A percentile compares a stretch with the other conserved stretches of the same genome.
phyloP scores from a whole-genome alignment of 2,888 invertebrate genomes.

The Bombyx huttoni region DNA sequence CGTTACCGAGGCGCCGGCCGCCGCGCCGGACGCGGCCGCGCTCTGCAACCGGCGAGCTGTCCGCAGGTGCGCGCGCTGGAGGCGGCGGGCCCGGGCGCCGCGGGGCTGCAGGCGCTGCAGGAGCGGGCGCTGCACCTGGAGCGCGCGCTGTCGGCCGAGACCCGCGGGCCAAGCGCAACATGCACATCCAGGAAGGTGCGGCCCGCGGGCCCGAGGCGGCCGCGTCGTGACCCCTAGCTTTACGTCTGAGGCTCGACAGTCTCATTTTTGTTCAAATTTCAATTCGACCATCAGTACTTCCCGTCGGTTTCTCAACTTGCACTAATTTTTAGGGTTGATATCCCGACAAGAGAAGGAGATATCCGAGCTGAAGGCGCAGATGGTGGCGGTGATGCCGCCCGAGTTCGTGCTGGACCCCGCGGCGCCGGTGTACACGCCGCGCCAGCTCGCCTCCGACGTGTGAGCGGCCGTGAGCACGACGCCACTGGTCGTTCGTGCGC shows the following conservation, averaged over 20 bases:
- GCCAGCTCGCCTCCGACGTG: conserved; percentile 65
- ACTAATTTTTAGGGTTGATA: conserved; percentile 76
- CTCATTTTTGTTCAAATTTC: too few species aligned
- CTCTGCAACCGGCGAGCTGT: conserved; percentile 36
- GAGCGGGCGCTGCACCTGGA: conserved; percentile 94
- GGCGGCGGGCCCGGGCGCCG: conserved; percentile 8
- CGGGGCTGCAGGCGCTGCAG: conserved; percentile 80
- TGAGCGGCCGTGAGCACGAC: conserved; percentile 13
- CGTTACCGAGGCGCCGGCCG: conserved; percentile 83
- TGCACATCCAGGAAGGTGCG: conserved; percentile 90
- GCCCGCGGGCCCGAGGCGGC: conserved; percentile 73
- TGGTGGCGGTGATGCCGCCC: conserved; percentile 91
- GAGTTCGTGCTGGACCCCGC: conserved; percentile 86
- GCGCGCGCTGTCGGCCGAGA: conserved; percentile 95
- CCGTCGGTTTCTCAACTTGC: conserved; percentile 23
- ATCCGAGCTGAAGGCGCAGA: conserved; percentile 92
- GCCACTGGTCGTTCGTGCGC: neutral
- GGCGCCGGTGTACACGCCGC: conserved; percentile 93
- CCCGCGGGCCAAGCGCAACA: conserved; percentile 91
- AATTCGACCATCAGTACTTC: too few species aligned
- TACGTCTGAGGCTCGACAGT: too few species aligned
- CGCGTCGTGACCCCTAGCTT: too few species aligned
- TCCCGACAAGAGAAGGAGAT: conserved; percentile 92
- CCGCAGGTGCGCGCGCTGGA: conserved; percentile 65
- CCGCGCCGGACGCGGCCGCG: conserved; percentile 63